Evolutionary conservation across 2,797 vertebrate genomes (phyloP).

Genomic region (Spinus pinus): DNA sequence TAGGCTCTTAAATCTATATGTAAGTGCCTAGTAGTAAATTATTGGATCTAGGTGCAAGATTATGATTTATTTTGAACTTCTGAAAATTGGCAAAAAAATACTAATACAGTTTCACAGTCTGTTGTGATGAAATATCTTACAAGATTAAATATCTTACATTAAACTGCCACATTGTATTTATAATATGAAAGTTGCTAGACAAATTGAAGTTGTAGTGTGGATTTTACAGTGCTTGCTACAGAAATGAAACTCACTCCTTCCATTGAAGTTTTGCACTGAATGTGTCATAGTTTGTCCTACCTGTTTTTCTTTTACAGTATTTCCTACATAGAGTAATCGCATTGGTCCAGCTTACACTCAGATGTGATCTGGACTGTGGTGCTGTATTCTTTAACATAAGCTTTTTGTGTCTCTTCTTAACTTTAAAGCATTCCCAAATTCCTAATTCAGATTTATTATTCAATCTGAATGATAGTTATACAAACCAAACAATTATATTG

Average conservation of each 20-base stretch:
- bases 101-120: background rate
- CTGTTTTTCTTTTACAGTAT: constrained; percentile 69
- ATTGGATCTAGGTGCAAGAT: background rate
- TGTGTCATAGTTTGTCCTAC: constrained; percentile 70
- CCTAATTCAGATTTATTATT: constrained; percentile 7
- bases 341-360: constrained; percentile 17
- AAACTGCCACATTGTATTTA: background rate
- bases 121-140: constrained; percentile 1
- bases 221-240: constrained; percentile 63
- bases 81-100: background rate
- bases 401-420: constrained; percentile 51
- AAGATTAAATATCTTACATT: background rate
- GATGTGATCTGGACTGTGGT: constrained; percentile 45
- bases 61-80: background rate
- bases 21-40: background rate
- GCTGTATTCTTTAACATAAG: constrained; percentile 47
- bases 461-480: constrained; percentile 25
- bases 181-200: constrained; percentile 57
- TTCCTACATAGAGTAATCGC: background rate
- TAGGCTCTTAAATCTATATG: background rate
- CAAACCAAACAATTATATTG: constrained; percentile 32
- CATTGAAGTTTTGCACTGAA: constrained; percentile 83
- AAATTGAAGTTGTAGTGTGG: constrained; percentile 64
- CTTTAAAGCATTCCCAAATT: background rate
- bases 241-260: constrained; percentile 59